Percentiles rank a stretch among this genome's conserved stretches.
phyloP scores from a whole-genome alignment of 2,797 vertebrate species.

The Brachymystax lenok region DNA sequence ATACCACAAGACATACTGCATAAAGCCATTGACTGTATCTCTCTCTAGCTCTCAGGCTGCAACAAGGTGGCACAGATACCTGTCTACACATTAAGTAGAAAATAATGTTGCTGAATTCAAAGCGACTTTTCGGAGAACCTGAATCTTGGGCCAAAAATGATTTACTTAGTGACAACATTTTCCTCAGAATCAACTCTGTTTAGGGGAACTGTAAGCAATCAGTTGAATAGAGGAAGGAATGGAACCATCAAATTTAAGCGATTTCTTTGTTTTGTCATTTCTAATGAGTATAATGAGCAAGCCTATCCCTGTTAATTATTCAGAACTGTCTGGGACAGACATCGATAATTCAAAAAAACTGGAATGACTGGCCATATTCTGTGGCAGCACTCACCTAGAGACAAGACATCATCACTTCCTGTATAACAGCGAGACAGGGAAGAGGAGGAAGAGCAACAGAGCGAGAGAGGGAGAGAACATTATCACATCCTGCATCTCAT shows the following conservation, averaged over 20 bases:
- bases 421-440: slow-evolving; percentile 23
- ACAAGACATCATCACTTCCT: slow-evolving; percentile 35
- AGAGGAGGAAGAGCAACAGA: neutral
- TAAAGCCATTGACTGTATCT: slow-evolving; percentile 14
- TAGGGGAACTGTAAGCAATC: neutral
- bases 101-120: too few species aligned
- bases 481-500: neutral
- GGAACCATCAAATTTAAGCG: neutral
- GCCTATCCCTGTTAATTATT: neutral
- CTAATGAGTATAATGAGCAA: neutral
- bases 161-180: neutral
- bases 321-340: neutral
- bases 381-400: slow-evolving; percentile 9
- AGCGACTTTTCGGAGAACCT: too few species aligned
- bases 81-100: too few species aligned
- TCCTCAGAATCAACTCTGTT: neutral
- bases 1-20: slow-evolving; percentile 33
- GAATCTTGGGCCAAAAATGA: neutral
- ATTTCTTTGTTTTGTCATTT: neutral
- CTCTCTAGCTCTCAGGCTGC: neutral
- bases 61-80: too few species aligned
- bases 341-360: neutral
- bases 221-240: neutral
- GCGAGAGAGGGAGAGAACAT: slow-evolving; percentile 7
- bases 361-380: neutral